A percentile compares a stretch with the other conserved stretches of the same genome.
Conservation (phyloP, 2,888 invertebrate species). For the Clanis bilineata region DNA sequence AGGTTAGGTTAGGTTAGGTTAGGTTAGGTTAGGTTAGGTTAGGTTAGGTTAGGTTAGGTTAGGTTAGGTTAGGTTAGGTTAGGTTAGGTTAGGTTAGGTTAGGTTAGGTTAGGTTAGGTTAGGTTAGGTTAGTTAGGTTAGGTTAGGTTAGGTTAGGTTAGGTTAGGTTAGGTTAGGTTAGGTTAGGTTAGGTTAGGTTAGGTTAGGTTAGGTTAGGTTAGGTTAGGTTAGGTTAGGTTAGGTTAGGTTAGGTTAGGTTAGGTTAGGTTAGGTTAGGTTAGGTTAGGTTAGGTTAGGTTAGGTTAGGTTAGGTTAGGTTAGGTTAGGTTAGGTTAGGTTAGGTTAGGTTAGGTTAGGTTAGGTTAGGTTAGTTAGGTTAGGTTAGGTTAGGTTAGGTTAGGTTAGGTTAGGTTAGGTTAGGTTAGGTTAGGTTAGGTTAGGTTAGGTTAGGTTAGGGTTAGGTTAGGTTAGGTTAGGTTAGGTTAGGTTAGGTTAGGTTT, state of each 20-base stretch:
- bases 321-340: slow-evolving; percentile 2
- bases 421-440: no score
- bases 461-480: no score
- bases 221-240: slow-evolving; percentile 27
- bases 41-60: no score
- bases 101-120: no score
- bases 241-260: slow-evolving; percentile 28
- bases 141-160: slow-evolving; percentile 20
- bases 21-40: no score
- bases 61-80: no score
- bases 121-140: no score
- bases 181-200: slow-evolving; percentile 21
- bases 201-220: slow-evolving; percentile 26
- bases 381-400: no score
- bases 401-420: slow-evolving; percentile 12
- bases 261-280: slow-evolving; percentile 27
- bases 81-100: no score
- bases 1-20: no score
- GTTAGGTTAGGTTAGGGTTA: not conserved
- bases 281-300: slow-evolving; percentile 24
- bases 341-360: not conserved
- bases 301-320: slow-evolving; percentile 22
- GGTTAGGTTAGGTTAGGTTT: not conserved
- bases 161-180: slow-evolving; percentile 25
- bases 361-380: slow-evolving; percentile 14